These are phyloP conservation scores for Phaedon cochleariae DNA, from an alignment of 2,888 invertebrate genomes.

Conservation along the genomic window DNA sequence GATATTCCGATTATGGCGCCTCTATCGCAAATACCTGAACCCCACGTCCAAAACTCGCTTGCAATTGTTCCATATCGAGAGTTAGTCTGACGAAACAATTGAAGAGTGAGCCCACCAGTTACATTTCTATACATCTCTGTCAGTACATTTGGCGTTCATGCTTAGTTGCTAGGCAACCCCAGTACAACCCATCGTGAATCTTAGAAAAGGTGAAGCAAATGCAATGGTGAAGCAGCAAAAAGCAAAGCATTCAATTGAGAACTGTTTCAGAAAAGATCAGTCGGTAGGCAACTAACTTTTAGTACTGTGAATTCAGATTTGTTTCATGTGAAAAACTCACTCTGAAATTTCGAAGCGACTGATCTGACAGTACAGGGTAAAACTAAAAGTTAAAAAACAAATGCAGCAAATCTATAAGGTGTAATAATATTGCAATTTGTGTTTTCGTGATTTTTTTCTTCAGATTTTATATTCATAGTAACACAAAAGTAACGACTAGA, in stretches of 20 bases:
- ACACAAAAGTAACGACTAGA: conserved; percentile 55
- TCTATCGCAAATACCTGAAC: too few species aligned
- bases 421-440: conserved; percentile 60
- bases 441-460: conserved; percentile 57
- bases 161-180: not conserved
- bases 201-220: conserved; percentile 52
- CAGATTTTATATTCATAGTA: conserved; percentile 30
- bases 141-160: conserved; percentile 33
- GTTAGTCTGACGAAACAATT: too few species aligned
- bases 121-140: too few species aligned
- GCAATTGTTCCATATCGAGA: too few species aligned
- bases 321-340: conserved; percentile 24
- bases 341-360: conserved; percentile 53
- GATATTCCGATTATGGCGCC: too few species aligned
- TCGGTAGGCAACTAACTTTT: conserved; percentile 70
- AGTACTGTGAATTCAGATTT: conserved; percentile 24
- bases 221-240: conserved; percentile 54
- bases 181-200: conserved; percentile 22
- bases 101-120: too few species aligned
- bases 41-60: too few species aligned
- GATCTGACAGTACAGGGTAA: conserved; percentile 54
- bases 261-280: conserved; percentile 78
- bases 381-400: conserved; percentile 47
- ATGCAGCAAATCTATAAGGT: conserved; percentile 64
- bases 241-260: conserved; percentile 61